These are phyloP conservation scores for Metopolophium dirhodum DNA, from an alignment of 1,140 invertebrate genomes.

Conservation along the genomic window DNA sequence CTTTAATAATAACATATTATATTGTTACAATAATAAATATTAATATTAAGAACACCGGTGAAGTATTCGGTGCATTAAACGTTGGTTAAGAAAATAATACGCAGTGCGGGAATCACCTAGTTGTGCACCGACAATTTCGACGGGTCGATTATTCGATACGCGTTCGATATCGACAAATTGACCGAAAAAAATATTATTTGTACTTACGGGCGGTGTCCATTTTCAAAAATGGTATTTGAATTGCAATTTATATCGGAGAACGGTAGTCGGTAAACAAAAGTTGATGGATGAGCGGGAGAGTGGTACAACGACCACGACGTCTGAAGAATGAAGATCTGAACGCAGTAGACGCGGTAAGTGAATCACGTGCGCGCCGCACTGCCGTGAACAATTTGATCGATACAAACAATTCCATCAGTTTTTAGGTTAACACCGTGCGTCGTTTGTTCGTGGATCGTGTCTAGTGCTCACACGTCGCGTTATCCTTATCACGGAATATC, in stretches of 20 bases:
- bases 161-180: neutral
- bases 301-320: neutral
- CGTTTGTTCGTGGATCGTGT: neutral
- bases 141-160: neutral
- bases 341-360: neutral
- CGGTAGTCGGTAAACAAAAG: neutral
- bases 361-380: neutral
- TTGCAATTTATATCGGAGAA: neutral
- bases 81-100: neutral
- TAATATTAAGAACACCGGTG: neutral
- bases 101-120: neutral
- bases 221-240: neutral
- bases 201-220: neutral
- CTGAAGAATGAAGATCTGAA: neutral
- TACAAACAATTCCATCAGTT: neutral
- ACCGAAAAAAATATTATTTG: neutral
- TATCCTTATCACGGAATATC: neutral
- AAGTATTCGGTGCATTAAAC: neutral
- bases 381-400: neutral
- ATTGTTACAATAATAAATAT: neutral
- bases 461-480: neutral
- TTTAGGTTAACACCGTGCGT: neutral
- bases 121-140: neutral
- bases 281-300: neutral
- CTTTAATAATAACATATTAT: neutral